These are phyloP conservation scores for Coracias cyanogaster DNA, from an alignment of 2,797 vertebrate genomes.

Conservation along the genomic window DNA sequence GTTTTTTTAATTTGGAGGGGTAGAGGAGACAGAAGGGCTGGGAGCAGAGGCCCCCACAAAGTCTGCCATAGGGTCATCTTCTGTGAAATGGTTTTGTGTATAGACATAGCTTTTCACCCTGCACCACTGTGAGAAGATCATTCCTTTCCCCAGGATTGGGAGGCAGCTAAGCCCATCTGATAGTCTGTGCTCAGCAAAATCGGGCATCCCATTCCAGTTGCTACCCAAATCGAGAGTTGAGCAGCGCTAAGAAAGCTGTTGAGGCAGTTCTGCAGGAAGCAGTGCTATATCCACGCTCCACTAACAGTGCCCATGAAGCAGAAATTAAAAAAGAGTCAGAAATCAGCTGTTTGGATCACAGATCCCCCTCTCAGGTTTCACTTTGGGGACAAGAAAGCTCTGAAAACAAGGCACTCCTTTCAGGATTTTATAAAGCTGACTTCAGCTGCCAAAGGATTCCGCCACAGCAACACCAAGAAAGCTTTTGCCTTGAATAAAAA, in stretches of 20 bases:
- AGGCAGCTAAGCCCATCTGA: neutral
- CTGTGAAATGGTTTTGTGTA: neutral
- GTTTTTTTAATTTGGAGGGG: neutral
- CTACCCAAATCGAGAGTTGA: neutral
- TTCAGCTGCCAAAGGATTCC: conserved; percentile 55
- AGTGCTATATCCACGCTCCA: neutral
- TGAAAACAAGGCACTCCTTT: neutral
- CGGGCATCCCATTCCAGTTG: neutral
- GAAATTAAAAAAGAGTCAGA: neutral
- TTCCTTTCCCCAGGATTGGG: neutral
- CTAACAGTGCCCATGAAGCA: neutral
- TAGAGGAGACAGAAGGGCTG: neutral
- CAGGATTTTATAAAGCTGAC: conserved; percentile 1
- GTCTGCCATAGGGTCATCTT: neutral
- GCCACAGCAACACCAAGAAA: conserved; percentile 12
- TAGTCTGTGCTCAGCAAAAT: neutral
- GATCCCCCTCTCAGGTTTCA: neutral
- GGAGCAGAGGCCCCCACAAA: neutral
- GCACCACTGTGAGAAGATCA: neutral
- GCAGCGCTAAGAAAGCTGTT: neutral
- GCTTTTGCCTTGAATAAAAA: conserved; percentile 52
- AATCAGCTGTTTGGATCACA: neutral
- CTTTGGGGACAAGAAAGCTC: neutral
- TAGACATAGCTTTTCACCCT: neutral
- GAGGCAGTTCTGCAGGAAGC: neutral